Conservation (phyloP, 2,113 vertebrate genomes). For the Pelvicachromis taeniatus region DNA sequence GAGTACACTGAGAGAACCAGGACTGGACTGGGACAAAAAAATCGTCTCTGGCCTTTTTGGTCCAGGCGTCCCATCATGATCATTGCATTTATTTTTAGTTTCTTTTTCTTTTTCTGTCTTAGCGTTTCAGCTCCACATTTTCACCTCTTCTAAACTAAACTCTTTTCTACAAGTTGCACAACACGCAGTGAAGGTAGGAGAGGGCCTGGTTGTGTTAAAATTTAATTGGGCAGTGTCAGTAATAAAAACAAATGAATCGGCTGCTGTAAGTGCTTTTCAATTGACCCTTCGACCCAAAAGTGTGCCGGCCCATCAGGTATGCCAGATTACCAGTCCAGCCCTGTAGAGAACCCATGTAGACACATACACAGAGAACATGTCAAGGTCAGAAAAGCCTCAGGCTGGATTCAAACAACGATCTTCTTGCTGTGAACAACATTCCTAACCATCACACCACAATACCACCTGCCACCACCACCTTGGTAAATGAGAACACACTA, state of each 20-base stretch:
- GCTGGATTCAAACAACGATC: rapidly evolving
- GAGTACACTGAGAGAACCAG: not conserved
- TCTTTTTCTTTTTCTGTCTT: not conserved
- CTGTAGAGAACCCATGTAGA: not conserved
- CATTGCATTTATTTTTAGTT: not conserved
- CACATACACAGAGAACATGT: not conserved
- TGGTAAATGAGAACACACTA: not conserved
- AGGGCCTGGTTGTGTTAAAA: not conserved
- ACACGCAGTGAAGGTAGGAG: not conserved
- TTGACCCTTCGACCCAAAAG: not conserved
- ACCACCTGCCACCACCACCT: not conserved
- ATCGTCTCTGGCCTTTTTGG: not conserved
- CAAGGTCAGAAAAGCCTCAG: not conserved
- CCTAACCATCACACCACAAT: not conserved
- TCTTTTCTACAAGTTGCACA: not conserved
- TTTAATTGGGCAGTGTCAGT: not conserved
- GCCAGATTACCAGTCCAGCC: not conserved
- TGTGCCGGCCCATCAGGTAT: not conserved
- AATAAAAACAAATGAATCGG: rapidly evolving
- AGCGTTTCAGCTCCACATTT: rapidly evolving
- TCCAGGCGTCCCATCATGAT: not conserved
- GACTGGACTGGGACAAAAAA: not conserved
- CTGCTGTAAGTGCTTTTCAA: not conserved
- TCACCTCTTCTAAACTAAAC: not conserved
- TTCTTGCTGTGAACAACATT: not conserved